A percentile compares a stretch with the other conserved stretches of the same genome.
Conservation (phyloP, 2,888 invertebrate species). For the Urechis unicinctus region DNA sequence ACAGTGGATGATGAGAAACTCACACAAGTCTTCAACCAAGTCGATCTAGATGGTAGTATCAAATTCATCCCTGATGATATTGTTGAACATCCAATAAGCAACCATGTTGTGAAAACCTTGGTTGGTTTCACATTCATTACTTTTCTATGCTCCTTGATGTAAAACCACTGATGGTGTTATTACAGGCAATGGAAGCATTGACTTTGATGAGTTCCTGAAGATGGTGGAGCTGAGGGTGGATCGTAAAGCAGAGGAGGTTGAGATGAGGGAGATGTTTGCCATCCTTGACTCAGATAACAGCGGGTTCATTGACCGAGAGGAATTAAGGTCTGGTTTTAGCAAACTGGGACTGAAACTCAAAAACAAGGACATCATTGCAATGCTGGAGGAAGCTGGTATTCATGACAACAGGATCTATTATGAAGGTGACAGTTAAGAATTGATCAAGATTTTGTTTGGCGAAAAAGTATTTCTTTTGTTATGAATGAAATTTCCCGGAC, state of each 20-base stretch:
- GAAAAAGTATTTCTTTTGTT: no score
- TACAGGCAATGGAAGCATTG: slow-evolving; percentile 18
- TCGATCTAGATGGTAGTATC: slow-evolving; percentile 17
- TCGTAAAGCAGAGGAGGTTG: slow-evolving; percentile 12
- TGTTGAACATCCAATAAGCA: no score
- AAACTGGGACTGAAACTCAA: slow-evolving; percentile 12
- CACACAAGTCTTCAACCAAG: slow-evolving; percentile 13
- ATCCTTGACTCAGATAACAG: slow-evolving; percentile 16
- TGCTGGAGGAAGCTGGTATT: slow-evolving; percentile 16
- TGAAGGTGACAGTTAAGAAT: no score
- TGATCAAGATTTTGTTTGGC: no score
- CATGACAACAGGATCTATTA: slow-evolving; percentile 9
- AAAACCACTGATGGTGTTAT: no score
- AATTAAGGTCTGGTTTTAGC: slow-evolving; percentile 12
- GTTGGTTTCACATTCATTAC: no score
- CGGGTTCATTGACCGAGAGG: slow-evolving; percentile 15
- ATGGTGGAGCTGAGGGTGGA: slow-evolving; percentile 14
- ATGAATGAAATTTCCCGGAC: neutral
- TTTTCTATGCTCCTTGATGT: no score
- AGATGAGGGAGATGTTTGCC: slow-evolving; percentile 14
- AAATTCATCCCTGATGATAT: no score
- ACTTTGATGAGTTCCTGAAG: slow-evolving; percentile 18
- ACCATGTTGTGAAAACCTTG: no score
- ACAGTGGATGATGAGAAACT: slow-evolving; percentile 10
- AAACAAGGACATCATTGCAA: slow-evolving; percentile 13